phyloP scores from a whole-genome alignment of 2,797 vertebrate genomes.

The Cephalopachus bancanus region DNA sequence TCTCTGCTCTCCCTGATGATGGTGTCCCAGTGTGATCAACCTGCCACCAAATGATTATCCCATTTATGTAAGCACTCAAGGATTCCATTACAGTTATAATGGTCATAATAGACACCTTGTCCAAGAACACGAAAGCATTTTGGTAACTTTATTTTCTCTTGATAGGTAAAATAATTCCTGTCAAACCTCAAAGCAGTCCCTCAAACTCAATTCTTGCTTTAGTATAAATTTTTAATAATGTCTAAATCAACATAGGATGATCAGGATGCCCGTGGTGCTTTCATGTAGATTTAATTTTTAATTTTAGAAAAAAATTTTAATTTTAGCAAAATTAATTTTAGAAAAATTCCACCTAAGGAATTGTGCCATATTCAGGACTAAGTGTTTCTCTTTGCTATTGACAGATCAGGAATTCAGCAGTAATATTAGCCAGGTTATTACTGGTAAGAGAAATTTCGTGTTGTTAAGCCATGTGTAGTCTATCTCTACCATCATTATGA shows the following conservation, averaged over 20 bases:
- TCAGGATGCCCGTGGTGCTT: neutral
- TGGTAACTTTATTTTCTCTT: neutral
- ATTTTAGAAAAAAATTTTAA: too few relatives aligned
- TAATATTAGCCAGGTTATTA: neutral
- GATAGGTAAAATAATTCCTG: neutral
- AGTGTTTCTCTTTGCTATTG: neutral
- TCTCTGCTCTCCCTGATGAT: neutral
- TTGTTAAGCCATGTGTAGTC: neutral
- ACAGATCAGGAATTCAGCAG: neutral
- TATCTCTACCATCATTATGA: neutral
- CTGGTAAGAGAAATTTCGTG: neutral
- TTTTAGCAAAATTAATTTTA: too few relatives aligned
- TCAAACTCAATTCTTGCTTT: constrained; percentile 7
- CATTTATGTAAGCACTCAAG: neutral
- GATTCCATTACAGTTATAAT: neutral
- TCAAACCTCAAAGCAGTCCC: neutral
- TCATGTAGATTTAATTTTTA: neutral
- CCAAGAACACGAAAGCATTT: neutral
- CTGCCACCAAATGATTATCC: neutral
- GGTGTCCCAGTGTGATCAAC: neutral
- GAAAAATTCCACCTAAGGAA: neutral
- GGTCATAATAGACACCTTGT: neutral
- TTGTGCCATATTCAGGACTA: neutral
- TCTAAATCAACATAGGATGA: constrained; percentile 10
- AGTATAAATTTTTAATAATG: neutral